Conservation (phyloP, 2,888 invertebrate species). For the Unio pictorum region DNA sequence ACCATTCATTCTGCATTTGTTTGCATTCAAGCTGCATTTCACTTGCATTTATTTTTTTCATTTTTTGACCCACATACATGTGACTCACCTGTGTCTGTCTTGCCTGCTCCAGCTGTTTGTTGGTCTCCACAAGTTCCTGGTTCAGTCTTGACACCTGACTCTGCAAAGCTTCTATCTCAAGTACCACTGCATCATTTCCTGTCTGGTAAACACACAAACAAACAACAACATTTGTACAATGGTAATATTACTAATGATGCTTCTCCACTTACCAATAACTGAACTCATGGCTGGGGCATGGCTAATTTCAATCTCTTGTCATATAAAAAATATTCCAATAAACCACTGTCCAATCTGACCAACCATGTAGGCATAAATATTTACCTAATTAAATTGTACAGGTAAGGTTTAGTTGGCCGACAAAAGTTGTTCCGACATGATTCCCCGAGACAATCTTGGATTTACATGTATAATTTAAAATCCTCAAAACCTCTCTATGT, state of each 20-base stretch:
- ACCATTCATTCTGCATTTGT: too few relatives aligned
- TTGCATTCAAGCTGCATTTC: too few relatives aligned
- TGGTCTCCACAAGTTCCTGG: constrained; percentile 21
- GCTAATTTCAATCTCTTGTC: too few relatives aligned
- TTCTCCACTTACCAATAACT: constrained; percentile 1
- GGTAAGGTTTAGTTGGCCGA: background rate
- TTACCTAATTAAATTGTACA: background rate
- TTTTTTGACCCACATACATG: background rate
- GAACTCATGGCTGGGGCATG: too few relatives aligned
- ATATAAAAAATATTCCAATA: too few relatives aligned
- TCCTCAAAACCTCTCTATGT: too few relatives aligned
- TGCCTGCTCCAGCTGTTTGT: constrained; percentile 12
- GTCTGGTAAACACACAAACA: constrained; percentile 22
- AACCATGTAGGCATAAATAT: background rate
- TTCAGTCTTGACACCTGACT: constrained; percentile 20
- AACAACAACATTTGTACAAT: background rate
- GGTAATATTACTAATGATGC: background rate
- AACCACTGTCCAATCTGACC: too few relatives aligned
- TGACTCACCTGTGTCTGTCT: constrained; percentile 11
- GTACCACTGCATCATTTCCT: constrained; percentile 33
- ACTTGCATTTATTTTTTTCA: too few relatives aligned
- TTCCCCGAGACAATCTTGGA: too few relatives aligned
- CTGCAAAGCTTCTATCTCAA: constrained; percentile 40
- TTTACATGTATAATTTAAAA: too few relatives aligned
- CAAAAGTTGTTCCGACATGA: too few relatives aligned